phyloP scores from a whole-genome alignment of 2,888 invertebrate genomes.

The Nasonia oneida region DNA sequence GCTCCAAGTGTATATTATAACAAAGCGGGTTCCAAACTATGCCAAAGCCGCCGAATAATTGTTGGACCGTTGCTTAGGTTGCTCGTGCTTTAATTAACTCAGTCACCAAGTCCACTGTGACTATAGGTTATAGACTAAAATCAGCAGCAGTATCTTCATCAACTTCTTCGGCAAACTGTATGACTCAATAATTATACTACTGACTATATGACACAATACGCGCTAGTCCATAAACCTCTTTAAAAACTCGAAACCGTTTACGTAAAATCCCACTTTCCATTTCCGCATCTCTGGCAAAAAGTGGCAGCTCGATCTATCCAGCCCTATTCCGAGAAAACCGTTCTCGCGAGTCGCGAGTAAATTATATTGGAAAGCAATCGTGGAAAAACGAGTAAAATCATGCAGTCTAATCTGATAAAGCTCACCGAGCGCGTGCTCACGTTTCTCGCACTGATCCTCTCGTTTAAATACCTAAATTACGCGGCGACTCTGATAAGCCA shows the following conservation, averaged over 20 bases:
- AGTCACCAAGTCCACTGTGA: too few relatives aligned
- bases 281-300: not conserved
- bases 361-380: conserved; percentile 1
- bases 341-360: not conserved
- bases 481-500: conserved; percentile 38
- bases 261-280: not conserved
- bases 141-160: not conserved
- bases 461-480: conserved; percentile 39
- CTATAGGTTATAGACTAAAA: too few relatives aligned
- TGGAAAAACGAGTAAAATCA: not conserved
- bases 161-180: not conserved
- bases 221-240: not conserved
- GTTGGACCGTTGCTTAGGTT: too few relatives aligned
- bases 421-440: not conserved
- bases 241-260: not conserved
- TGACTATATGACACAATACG: not conserved
- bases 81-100: too few relatives aligned
- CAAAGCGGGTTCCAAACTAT: too few relatives aligned
- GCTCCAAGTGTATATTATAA: too few relatives aligned
- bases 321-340: not conserved
- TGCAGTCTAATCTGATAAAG: conserved; percentile 8
- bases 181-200: not conserved
- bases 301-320: not conserved
- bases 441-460: conserved; percentile 17
- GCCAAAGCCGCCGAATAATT: too few relatives aligned